Evolutionary conservation across 2,797 vertebrate species (phyloP).

Genomic region (Pipistrellus nathusii): DNA sequence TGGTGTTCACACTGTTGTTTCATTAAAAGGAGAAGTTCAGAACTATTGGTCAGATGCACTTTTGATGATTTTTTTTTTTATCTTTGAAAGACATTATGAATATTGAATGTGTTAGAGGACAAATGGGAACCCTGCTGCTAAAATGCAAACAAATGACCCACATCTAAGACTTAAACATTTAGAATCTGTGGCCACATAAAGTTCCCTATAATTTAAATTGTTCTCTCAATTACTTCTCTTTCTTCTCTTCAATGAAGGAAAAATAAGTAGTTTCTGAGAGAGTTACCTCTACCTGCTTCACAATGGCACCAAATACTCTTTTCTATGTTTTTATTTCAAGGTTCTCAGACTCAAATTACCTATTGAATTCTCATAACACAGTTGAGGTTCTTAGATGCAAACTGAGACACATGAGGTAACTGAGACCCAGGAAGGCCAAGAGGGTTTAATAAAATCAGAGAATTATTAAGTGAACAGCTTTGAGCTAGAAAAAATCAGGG

Average conservation of each 20-base stretch:
- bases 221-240: background rate
- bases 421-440: background rate
- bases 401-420: background rate
- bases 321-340: background rate
- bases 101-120: background rate
- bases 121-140: background rate
- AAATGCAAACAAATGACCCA: background rate
- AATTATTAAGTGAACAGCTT: background rate
- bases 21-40: background rate
- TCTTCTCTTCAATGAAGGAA: background rate
- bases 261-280: background rate
- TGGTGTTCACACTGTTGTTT: background rate
- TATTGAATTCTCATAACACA: background rate
- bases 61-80: constrained; percentile 1
- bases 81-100: background rate
- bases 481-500: background rate
- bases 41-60: background rate
- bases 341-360: background rate
- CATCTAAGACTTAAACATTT: background rate
- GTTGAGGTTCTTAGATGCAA: background rate
- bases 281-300: background rate
- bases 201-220: background rate
- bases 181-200: background rate
- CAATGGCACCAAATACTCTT: background rate
- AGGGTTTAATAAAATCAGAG: background rate